Evolutionary conservation across 2,113 vertebrate species (phyloP), one percentile per base, ranked within the genome.

Genomic region (Reinhardtius hippoglossoides): DNA sequence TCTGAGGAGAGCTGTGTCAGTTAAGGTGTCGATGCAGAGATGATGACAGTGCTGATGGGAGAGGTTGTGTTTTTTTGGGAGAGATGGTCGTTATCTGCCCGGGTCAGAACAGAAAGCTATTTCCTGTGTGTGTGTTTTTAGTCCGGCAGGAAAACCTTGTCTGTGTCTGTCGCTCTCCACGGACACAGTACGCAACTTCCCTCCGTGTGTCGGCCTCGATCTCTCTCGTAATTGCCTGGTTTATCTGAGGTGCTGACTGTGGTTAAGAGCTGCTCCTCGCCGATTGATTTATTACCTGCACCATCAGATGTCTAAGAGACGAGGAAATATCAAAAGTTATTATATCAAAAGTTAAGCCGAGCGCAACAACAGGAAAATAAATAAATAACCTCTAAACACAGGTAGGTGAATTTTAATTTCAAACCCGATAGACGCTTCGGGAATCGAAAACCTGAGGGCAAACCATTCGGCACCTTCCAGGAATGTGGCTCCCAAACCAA

Each of bases 401-500:
- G n/a, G 67, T 52, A 80, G 58, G 71, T 77, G 66, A 75, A 87
- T 89, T 89, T 86, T 85, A 81, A 92, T 89, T 92, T 87, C 78
- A 76, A 84, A 88, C 78, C 80, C 89, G 84, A 91, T 67, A 72
- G 81, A 86, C 87, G 84, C 76, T 58, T 61, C 23, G 21, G 21
- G 82, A 88, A 87, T 85, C 77, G 27, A 81, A 83, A 89, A 90
- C 82, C 80, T 76, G 76, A 80, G 84, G 87, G 89, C 64, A 87
- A 89, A 89, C 84, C 85, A 86, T 90, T 84, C 81, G 85, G 70
- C 78, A 88, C 74, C 80, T 88, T 82, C 40, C 42, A 84, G 88
- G 89, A 90, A 91, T 85, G 86, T 54, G 80, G 67, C 71, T 91
- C 76, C 77, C 87, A 83, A 85, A 89, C 82, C 79, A 77, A 79